These are phyloP conservation scores for Ypsolopha sequella DNA, from an alignment of 2,888 invertebrate species.

Conservation along the genomic window DNA sequence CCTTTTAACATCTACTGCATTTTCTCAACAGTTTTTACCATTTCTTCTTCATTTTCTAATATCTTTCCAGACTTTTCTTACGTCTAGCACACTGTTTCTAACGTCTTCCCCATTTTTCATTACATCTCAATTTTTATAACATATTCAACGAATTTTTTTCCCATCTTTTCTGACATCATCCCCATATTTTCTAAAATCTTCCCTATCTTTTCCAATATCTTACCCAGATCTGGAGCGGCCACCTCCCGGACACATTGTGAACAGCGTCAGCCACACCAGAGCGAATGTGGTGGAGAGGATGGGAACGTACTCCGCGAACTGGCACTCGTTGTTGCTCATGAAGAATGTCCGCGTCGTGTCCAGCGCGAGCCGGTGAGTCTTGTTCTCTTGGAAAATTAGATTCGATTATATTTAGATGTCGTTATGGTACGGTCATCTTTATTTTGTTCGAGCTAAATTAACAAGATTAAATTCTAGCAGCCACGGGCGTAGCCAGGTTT, in stretches of 20 bases:
- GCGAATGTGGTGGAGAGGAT: slow-evolving; percentile 49
- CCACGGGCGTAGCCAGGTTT: too few relatives aligned
- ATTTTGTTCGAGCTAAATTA: background rate
- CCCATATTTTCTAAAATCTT: background rate
- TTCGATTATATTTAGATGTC: background rate
- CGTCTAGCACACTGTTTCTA: too few relatives aligned
- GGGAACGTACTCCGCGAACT: slow-evolving; percentile 57
- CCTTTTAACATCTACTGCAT: too few relatives aligned
- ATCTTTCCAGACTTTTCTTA: too few relatives aligned
- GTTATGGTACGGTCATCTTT: background rate
- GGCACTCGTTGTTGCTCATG: slow-evolving; percentile 31
- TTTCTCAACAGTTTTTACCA: too few relatives aligned
- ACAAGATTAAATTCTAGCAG: background rate
- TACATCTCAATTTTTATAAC: too few relatives aligned
- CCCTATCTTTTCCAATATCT: slow-evolving; percentile 1
- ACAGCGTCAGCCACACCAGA: slow-evolving; percentile 46
- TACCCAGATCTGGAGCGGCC: slow-evolving; percentile 47
- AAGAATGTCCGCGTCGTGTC: slow-evolving; percentile 42
- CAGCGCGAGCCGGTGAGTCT: slow-evolving; percentile 34
- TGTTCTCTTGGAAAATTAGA: slow-evolving; percentile 27
- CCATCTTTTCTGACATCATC: background rate
- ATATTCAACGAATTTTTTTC: too few relatives aligned
- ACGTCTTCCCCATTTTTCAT: too few relatives aligned
- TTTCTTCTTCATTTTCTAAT: too few relatives aligned
- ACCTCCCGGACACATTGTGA: slow-evolving; percentile 56